Conservation (phyloP, 1,140 invertebrate genomes). For the Heliothis virescens region DNA sequence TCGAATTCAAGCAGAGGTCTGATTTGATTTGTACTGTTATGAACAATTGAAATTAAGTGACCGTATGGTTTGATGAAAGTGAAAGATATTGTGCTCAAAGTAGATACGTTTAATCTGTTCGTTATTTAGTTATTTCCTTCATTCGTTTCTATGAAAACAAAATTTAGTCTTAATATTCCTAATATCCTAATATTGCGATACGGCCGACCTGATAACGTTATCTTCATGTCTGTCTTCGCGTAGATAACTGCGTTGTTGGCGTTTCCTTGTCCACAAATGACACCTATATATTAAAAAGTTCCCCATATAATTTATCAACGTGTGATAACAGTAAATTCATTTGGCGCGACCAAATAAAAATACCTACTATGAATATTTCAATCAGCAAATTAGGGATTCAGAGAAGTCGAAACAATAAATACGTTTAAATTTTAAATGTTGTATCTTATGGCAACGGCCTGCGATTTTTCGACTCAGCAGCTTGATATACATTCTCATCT, state of each 20-base stretch:
- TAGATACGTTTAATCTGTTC: background rate
- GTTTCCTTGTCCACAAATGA: slow-evolving; percentile 2
- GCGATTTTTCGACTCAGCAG: too few species aligned
- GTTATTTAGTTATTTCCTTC: too few species aligned
- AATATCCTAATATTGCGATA: background rate
- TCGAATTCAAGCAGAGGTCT: background rate
- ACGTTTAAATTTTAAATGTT: too few species aligned
- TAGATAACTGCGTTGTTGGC: slow-evolving; percentile 11
- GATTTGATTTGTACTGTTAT: slow-evolving; percentile 18
- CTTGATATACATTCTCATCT: too few species aligned
- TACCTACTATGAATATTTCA: background rate
- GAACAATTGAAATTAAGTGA: background rate
- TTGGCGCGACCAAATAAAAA: too few species aligned
- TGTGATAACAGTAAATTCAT: background rate
- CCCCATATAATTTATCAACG: background rate
- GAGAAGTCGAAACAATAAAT: background rate
- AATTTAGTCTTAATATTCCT: too few species aligned
- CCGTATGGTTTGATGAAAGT: background rate
- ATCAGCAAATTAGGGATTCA: background rate
- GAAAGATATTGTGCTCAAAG: background rate
- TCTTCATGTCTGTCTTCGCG: slow-evolving; percentile 19
- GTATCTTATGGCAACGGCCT: too few species aligned
- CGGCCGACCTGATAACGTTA: slow-evolving; percentile 9
- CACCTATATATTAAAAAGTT: slow-evolving; percentile 2
- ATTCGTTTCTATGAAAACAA: too few species aligned